Base-by-base conservation (phyloP, 2,888 invertebrate genomes). In the Eupsilia transversa region DNA sequence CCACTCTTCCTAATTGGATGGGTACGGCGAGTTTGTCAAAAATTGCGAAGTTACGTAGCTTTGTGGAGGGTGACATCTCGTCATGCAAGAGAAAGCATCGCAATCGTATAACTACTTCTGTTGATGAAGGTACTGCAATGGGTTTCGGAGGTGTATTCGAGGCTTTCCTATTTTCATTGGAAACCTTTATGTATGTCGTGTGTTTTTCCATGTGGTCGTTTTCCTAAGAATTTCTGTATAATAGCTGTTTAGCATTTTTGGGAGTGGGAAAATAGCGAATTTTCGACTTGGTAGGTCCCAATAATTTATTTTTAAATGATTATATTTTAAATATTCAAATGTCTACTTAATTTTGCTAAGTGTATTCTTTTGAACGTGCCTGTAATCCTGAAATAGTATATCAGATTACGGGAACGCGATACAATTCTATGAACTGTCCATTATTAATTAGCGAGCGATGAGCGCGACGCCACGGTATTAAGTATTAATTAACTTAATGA, bases 1-100 rank as follows among this genome's bases (percentile, higher is more conserved):
- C 63, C 77, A 65, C 84, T 86, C 69, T 49, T 38, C 61, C 54
- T 86, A 84, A 86, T 84, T 83, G 80, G 68, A 79, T 69, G 68
- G 61, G 35, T 73, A 35, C 14, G 56, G 66, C 12, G 46, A 63
- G 49, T 60, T 60, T 81, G 69, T 81, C 66, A 66, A 84, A 82
- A 84, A 84, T 68, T 49, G 65, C 20, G n/a, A 35, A 54, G 60
- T 49, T 60, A 66, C 35, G n/a, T 20, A 27, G 66, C n/a, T 54
- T 20, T 63, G 27, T 33, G 49, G 68, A 63, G 33, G 66, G 30
- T 77, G 54, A 66, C 27, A 56, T 33, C n/a, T 49, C 57, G 17
- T 54, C 33, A 33, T 63, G 7, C 14, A 33, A n/a, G 38, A n/a
- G 64, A 52, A 38, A 76, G 20, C 60, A 33, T 41, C 12, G 30